These are phyloP conservation scores for Paramormyrops kingsleyae DNA, from an alignment of 2,113 vertebrate species.

Conservation along the genomic window DNA sequence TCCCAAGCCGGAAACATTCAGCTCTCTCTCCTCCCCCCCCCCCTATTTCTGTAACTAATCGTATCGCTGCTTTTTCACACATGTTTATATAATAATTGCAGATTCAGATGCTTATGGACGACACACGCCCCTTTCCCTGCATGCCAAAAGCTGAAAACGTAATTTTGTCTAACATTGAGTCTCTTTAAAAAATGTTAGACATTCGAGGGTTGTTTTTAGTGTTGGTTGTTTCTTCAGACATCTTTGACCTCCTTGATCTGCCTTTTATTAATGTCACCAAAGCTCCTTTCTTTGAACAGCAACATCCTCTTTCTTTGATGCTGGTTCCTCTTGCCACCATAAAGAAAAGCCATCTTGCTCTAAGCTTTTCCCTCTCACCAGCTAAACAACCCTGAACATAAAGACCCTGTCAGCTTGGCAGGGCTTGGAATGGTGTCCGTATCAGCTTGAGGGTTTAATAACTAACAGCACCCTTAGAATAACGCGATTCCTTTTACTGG, in stretches of 20 bases:
- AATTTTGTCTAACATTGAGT: neutral
- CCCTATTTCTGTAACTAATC: neutral
- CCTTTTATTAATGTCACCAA: neutral
- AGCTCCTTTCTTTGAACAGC: neutral
- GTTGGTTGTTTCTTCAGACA: neutral
- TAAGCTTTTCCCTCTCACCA: neutral
- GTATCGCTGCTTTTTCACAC: neutral
- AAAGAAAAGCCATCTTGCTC: neutral
- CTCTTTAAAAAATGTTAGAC: neutral
- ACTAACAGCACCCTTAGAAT: neutral
- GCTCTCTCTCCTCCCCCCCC: too few relatives aligned
- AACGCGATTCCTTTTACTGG: neutral
- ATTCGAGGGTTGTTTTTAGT: neutral
- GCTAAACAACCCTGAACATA: neutral
- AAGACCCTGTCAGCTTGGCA: neutral
- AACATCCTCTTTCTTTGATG: neutral
- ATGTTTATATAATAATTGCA: neutral
- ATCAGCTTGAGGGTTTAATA: neutral
- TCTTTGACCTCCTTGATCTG: neutral
- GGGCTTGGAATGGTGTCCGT: neutral
- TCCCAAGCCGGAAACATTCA: neutral
- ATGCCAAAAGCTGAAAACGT: neutral
- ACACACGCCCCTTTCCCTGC: neutral
- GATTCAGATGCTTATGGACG: neutral
- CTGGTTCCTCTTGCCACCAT: neutral